Evolutionary conservation across 1,140 invertebrate species (phyloP).

Genomic region (Ostrea edulis): DNA sequence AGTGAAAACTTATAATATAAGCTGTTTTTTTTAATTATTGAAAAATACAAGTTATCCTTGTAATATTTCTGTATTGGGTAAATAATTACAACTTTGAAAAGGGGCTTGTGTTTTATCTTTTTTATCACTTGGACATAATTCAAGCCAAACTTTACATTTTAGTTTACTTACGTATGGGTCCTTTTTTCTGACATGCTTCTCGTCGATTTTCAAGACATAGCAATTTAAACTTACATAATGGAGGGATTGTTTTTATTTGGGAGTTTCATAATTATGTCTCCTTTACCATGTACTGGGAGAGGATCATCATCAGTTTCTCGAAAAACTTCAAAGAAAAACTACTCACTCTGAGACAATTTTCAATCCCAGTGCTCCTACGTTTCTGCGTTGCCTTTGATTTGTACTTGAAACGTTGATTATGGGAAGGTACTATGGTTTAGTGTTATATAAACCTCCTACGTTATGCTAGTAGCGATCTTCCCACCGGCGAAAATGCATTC

Average conservation of each 20-base stretch:
- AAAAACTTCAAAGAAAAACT: constrained; percentile 30
- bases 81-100: too few species aligned
- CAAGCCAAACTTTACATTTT: not conserved
- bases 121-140: not conserved
- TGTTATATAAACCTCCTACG: not conserved
- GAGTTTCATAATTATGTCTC: constrained; percentile 9
- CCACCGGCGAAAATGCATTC: constrained; percentile 6
- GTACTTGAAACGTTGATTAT: constrained; percentile 9
- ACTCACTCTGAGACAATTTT: constrained; percentile 6
- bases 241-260: not conserved
- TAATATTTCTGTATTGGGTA: too few species aligned
- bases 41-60: too few species aligned
- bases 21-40: too few species aligned
- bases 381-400: not conserved
- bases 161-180: not conserved
- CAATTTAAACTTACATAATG: constrained; percentile 5
- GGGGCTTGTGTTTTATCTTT: too few species aligned
- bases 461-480: not conserved
- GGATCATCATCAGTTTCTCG: not conserved
- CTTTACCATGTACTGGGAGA: not conserved
- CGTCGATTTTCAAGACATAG: not conserved
- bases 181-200: not conserved
- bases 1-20: too few species aligned
- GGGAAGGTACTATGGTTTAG: constrained; percentile 16
- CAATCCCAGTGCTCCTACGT: not conserved